Base-by-base conservation (phyloP, 2,113 vertebrate genomes). In the Mionectes macconnelli region DNA sequence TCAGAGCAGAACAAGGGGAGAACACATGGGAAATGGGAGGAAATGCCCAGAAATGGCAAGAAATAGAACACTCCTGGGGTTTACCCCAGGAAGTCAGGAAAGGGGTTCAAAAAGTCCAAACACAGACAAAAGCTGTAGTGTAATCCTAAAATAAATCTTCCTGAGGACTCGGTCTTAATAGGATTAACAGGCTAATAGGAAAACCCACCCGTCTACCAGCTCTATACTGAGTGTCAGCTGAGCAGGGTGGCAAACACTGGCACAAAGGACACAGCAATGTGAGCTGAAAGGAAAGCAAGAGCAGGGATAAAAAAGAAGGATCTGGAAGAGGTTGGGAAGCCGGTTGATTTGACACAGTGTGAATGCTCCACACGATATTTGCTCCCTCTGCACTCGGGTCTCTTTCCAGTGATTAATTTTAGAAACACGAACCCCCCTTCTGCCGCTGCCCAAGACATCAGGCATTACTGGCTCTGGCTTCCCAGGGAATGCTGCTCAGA, bases 281-380 rank as follows among this genome's bases (percentile, higher is more conserved):
- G 1, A 44, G 50, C 2, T 31, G 76, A 21, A 55, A 78, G 73
- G 63, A 10, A 37, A 85, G 56, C 14, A 4, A 10, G 19, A 37
- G 74, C 28, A 8, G 4, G 20, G 62, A 28, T 28, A 10, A 19
- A 14, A 16, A 20, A 18, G n/a, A 39, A 53, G 45, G 66, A 45
- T 37, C 23, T 0, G 0, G 66, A 81, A 42, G 45, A 45, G 40
- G 13, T 0, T 47, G 59, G 82, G 89, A 78, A 66, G 78, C 16
- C 0, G 4, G 35, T 22, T 28, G 50, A 12, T n/a, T 59, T 5
- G 9, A n/a, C 53, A n/a, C 1, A 8, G 42, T 2, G n/a, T 5
- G 3, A 72, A 57, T 4, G 27, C 39, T 23, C 30, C 72, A 63
- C 55, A 68, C 47, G 40, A 1, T 2, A 31, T 33, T 16, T 19